A percentile compares a stretch with the other conserved stretches of the same genome.
Conservation (phyloP, 2,797 vertebrate species). For the Ptychobarbus kaznakovi region DNA sequence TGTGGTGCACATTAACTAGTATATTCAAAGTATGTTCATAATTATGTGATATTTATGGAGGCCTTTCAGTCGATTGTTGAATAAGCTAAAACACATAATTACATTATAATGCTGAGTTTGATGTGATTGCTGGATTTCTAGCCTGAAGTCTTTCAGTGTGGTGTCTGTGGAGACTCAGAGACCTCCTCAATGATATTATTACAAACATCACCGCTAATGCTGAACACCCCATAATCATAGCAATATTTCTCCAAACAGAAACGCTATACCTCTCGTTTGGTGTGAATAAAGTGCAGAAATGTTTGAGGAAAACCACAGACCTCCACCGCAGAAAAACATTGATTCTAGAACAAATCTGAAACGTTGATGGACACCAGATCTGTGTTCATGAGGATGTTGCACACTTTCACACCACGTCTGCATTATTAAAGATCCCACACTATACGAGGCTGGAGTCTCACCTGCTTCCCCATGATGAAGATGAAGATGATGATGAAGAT, state of each 20-base stretch:
- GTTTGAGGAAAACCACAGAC: background rate
- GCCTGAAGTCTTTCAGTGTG: background rate
- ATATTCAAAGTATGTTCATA: background rate
- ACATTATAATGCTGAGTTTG: background rate
- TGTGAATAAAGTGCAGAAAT: background rate
- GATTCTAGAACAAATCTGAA: background rate
- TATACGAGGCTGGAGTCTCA: background rate
- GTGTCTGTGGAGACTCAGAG: background rate
- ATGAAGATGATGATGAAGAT: background rate
- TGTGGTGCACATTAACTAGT: background rate
- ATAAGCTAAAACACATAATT: background rate
- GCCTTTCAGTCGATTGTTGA: background rate
- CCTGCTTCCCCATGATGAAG: constrained; percentile 28
- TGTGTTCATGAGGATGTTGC: background rate
- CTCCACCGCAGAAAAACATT: background rate
- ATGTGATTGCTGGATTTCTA: background rate
- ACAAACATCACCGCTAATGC: background rate
- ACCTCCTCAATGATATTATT: background rate
- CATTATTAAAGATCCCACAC: background rate
- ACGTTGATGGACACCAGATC: background rate
- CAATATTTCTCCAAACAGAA: background rate
- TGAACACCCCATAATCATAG: background rate
- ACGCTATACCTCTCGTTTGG: background rate
- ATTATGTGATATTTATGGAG: background rate
- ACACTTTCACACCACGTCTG: background rate